These are phyloP conservation scores for Xestia rhomboidea DNA, from an alignment of 2,888 invertebrate genomes.

Conservation along the genomic window DNA sequence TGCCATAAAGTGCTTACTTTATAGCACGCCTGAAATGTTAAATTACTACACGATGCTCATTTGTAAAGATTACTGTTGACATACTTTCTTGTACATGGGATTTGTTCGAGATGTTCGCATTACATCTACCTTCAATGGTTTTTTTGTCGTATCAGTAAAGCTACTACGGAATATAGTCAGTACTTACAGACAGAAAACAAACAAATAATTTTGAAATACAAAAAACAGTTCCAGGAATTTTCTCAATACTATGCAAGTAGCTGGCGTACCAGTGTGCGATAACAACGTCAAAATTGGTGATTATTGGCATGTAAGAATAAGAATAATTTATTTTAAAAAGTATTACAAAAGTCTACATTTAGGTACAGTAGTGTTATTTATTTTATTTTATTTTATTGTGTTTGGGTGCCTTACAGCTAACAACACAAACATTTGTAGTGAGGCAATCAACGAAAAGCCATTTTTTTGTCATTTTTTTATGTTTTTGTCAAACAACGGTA, in stretches of 20 bases:
- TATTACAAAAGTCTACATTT: too few species aligned
- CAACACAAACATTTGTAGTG: too few species aligned
- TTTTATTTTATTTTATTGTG: too few species aligned
- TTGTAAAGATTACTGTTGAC: conserved; percentile 1
- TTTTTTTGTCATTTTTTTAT: too few species aligned
- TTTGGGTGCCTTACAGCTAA: too few species aligned
- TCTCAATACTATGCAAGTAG: not conserved
- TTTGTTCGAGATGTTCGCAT: not conserved
- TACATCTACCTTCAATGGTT: not conserved
- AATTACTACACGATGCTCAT: not conserved
- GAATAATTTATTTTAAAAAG: too few species aligned
- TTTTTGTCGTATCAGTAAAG: not conserved
- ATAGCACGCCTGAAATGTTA: conserved; percentile 22
- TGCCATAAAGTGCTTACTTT: conserved; percentile 34
- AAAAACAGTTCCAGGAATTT: too few species aligned
- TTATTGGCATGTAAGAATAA: too few species aligned
- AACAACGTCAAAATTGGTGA: not conserved
- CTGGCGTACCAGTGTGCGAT: not conserved
- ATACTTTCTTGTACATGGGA: conserved; percentile 4
- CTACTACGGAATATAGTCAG: not conserved
- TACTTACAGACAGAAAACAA: not conserved
- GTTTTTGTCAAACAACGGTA: too few species aligned
- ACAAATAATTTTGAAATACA: too few species aligned
- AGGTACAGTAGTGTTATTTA: too few species aligned
- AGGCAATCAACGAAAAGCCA: too few species aligned